Conservation (phyloP, 1,140 invertebrate genomes). For the Drosophila malerkotliana region DNA sequence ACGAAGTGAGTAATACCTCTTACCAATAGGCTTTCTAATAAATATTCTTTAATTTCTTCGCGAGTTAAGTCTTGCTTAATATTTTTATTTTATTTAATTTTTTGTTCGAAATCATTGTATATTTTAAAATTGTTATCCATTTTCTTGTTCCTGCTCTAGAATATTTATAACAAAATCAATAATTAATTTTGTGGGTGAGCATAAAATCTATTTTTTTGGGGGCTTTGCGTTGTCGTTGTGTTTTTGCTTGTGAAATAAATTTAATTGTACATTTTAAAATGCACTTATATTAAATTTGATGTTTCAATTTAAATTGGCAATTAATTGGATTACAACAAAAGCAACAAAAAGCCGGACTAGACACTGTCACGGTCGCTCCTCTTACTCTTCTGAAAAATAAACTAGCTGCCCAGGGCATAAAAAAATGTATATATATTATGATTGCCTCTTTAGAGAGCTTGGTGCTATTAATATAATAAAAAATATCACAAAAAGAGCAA, state of each 20-base stretch:
- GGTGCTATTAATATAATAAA: constrained; percentile 38
- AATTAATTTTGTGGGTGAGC: constrained; percentile 62
- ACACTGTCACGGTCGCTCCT: constrained; percentile 3
- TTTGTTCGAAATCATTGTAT: not conserved
- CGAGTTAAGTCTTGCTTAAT: too few species aligned
- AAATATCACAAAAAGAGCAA: not conserved
- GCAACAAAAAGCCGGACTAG: constrained; percentile 41
- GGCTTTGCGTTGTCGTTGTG: not conserved
- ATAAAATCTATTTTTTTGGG: constrained; percentile 6
- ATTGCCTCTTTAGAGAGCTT: constrained; percentile 46
- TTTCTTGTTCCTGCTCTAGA: constrained; percentile 10
- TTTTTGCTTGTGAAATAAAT: constrained; percentile 63
- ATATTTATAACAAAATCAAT: constrained; percentile 68
- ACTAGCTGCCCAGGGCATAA: constrained; percentile 27
- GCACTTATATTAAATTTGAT: constrained; percentile 77
- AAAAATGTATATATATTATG: constrained; percentile 12
- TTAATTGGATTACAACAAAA: constrained; percentile 76
- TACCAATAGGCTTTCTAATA: too few species aligned
- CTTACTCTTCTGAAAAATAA: constrained; percentile 4
- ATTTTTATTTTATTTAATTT: too few species aligned
- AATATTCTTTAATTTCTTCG: too few species aligned
- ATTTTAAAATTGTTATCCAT: not conserved
- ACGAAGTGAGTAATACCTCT: too few species aligned
- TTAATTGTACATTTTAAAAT: constrained; percentile 76
- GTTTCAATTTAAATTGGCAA: constrained; percentile 78